Evolutionary conservation across 2,888 invertebrate species (phyloP), one percentile per base, ranked within the genome.

Genomic region (Empis livida): DNA sequence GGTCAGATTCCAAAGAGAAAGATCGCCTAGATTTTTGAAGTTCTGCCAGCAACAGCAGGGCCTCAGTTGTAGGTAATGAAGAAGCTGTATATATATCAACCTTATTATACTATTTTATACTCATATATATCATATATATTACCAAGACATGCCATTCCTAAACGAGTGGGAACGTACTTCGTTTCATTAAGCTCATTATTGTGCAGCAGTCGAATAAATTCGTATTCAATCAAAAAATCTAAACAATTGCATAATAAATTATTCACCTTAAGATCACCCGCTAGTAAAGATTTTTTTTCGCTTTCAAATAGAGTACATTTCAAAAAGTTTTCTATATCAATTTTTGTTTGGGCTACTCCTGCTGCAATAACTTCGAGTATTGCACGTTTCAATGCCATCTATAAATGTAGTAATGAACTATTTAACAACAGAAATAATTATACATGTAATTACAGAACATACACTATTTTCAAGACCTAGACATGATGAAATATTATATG

Each of bases 51-150:
- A 99, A 76, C 15, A 84, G 77, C 10, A 96, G 71, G 0, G 92
- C 95, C 65, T 97, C 94, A 62, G 87, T 86, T 0, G 97, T 96
- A n/a, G 92, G 84, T 68, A 99, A 79, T 0, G 94, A 89, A 1
- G 96, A 92, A 16, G 91, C 76, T n/a, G n/a, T n/a, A n/a, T n/a
- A n/a, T n/a, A n/a, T n/a, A n/a, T n/a, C n/a, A n/a, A n/a, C n/a
- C n/a, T n/a, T n/a, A n/a, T n/a, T n/a, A n/a, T n/a, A n/a, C n/a
- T n/a, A n/a, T n/a, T n/a, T n/a, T n/a, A n/a, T n/a, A n/a, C n/a
- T n/a, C n/a, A n/a, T n/a, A n/a, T n/a, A n/a, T n/a, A n/a, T n/a
- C n/a, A n/a, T n/a, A n/a, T n/a, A n/a, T n/a, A n/a, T n/a, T n/a
- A n/a, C n/a, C n/a, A 17, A 97, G 73, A 62, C 96, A 92, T 15